Conservation (phyloP, 2,888 invertebrate genomes). For the Drepana falcataria region DNA sequence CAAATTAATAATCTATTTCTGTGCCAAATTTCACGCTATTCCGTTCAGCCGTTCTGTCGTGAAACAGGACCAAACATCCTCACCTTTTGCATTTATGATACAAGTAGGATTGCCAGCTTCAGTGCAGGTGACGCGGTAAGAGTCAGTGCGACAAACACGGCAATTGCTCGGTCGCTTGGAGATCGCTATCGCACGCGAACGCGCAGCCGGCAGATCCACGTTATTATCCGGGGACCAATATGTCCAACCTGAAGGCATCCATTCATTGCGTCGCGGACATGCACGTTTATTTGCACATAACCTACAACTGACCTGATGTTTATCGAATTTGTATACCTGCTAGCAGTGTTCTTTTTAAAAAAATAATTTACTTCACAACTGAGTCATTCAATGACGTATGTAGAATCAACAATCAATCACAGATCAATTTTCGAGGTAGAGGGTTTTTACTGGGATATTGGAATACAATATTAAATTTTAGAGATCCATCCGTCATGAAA, state of each 20-base stretch:
- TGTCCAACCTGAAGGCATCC: slow-evolving; percentile 34
- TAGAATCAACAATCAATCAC: too few relatives aligned
- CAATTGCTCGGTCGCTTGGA: slow-evolving; percentile 54
- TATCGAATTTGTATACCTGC: slow-evolving; percentile 1
- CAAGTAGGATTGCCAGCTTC: slow-evolving; percentile 26
- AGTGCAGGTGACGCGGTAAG: slow-evolving; percentile 21
- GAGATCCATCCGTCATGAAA: too few relatives aligned
- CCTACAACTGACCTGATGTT: slow-evolving; percentile 12
- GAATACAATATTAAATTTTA: too few relatives aligned
- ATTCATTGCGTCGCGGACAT: slow-evolving; percentile 16
- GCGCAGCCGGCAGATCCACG: slow-evolving; percentile 29
- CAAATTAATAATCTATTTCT: too few relatives aligned
- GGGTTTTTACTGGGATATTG: too few relatives aligned
- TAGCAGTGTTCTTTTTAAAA: neutral
- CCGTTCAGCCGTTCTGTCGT: too few relatives aligned
- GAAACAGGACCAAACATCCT: too few relatives aligned
- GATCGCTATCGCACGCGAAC: slow-evolving; percentile 59
- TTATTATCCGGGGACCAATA: slow-evolving; percentile 33
- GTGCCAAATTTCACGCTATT: too few relatives aligned
- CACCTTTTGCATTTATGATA: too few relatives aligned
- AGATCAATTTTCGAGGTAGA: too few relatives aligned
- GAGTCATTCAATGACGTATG: too few relatives aligned
- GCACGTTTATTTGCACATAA: slow-evolving; percentile 30
- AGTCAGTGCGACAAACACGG: slow-evolving; percentile 57
- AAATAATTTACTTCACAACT: too few relatives aligned